Conservation (phyloP, 2,888 invertebrate species). For the Lypha dubia region DNA sequence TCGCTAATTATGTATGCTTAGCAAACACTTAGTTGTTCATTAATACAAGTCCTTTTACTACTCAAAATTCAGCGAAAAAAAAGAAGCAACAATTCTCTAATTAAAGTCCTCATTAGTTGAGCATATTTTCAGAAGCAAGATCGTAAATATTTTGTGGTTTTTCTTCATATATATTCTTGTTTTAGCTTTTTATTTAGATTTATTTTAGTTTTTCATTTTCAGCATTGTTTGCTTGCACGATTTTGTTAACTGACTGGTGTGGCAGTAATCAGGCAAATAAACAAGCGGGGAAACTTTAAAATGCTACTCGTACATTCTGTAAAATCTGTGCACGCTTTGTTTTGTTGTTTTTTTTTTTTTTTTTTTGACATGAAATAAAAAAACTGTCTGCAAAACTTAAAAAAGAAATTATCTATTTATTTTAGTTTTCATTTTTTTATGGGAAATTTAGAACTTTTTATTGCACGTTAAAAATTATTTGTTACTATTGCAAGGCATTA, state of each 20-base stretch:
- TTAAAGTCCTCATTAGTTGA: conserved; percentile 38
- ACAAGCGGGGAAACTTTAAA: conserved; percentile 81
- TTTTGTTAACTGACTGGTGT: conserved; percentile 73
- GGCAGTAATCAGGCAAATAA: conserved; percentile 80
- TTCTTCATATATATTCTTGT: conserved; percentile 20
- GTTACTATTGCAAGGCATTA: conserved; percentile 31
- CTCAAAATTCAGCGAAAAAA: conserved; percentile 61
- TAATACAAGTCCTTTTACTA: conserved; percentile 68
- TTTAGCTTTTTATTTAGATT: conserved; percentile 62
- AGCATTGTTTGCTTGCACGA: conserved; percentile 81
- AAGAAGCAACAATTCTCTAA: conserved; percentile 53
- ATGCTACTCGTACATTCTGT: conserved; percentile 83
- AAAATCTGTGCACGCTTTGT: conserved; percentile 80
- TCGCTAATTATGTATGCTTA: conserved; percentile 30
- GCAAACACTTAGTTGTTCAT: conserved; percentile 4
- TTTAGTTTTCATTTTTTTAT: conserved; percentile 60
- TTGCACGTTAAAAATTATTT: conserved; percentile 71
- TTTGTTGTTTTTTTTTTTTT: conserved; percentile 51
- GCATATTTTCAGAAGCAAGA: conserved; percentile 15
- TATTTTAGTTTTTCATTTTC: conserved; percentile 74
- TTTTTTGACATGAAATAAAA: conserved; percentile 46
- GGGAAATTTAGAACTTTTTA: conserved; percentile 74
- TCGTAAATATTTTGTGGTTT: conserved; percentile 21
- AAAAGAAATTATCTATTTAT: conserved; percentile 62
- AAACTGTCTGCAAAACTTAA: conserved; percentile 62